Conservation (phyloP, 2,888 invertebrate species). For the Steinernema carpocapsae region DNA sequence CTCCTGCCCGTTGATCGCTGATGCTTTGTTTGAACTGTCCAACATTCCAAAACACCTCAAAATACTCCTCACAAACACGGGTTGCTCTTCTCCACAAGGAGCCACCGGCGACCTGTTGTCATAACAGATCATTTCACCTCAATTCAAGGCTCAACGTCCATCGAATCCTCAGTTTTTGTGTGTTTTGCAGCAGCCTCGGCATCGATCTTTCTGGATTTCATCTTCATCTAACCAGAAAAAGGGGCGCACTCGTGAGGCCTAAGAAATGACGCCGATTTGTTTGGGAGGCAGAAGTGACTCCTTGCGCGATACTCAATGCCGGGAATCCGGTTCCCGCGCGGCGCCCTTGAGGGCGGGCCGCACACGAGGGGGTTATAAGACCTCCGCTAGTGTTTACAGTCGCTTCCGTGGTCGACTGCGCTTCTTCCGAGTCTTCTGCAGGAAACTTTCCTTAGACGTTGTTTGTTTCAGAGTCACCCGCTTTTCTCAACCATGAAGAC, state of each 20-base stretch:
- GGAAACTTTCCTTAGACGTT: neutral
- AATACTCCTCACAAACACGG: too few relatives aligned
- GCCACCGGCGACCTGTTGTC: neutral
- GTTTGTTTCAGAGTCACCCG: slow-evolving; percentile 11
- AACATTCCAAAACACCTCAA: too few relatives aligned
- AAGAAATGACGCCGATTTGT: neutral
- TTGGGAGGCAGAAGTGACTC: too few relatives aligned
- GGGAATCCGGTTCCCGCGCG: slow-evolving; percentile 25
- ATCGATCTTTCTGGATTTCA: neutral
- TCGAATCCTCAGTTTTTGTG: slow-evolving; percentile 9
- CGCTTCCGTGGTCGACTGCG: slow-evolving; percentile 20
- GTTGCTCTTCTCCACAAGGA: too few relatives aligned
- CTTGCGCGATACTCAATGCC: neutral
- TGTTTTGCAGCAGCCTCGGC: slow-evolving; percentile 20
- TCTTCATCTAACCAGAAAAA: neutral
- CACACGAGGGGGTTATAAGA: slow-evolving; percentile 17
- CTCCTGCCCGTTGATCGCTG: too few relatives aligned
- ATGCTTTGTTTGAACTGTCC: too few relatives aligned
- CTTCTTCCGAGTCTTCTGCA: neutral
- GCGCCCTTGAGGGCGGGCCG: slow-evolving; percentile 21
- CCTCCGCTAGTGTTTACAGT: slow-evolving; percentile 1
- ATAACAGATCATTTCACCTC: neutral
- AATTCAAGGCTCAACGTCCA: too few relatives aligned
- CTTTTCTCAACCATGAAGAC: slow-evolving; percentile 6
- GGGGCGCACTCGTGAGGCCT: neutral